Percentiles rank a stretch among this genome's conserved stretches.
Conservation (phyloP, 2,797 vertebrate genomes). For the Staurois parvus region DNA sequence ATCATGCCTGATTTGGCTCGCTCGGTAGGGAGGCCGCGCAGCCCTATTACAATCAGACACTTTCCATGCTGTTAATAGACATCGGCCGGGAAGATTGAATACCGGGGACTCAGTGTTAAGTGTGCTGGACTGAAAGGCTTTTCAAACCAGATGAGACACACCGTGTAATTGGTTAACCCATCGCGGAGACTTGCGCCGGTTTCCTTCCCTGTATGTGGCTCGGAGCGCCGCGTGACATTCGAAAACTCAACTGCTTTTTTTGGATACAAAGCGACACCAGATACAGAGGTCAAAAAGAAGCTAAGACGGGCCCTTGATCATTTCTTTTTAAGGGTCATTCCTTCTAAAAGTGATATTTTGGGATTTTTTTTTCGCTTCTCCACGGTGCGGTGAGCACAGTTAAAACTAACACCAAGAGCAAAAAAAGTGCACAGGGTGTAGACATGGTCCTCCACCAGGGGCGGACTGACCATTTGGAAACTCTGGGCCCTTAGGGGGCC, state of each 20-base stretch:
- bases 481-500: too few relatives aligned
- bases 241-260: too few relatives aligned
- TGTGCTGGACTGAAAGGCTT: slow-evolving; percentile 12
- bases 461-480: too few relatives aligned
- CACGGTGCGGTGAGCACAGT: too few relatives aligned
- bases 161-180: slow-evolving; percentile 12
- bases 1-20: slow-evolving; percentile 40
- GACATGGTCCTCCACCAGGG: too few relatives aligned
- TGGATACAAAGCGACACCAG: neutral
- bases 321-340: too few relatives aligned
- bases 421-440: too few relatives aligned
- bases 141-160: slow-evolving; percentile 19
- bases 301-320: too few relatives aligned
- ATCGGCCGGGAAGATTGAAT: slow-evolving; percentile 39
- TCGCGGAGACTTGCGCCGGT: neutral
- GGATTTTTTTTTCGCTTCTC: too few relatives aligned
- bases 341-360: too few relatives aligned
- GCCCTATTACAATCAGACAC: slow-evolving; percentile 47
- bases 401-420: too few relatives aligned
- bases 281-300: too few relatives aligned
- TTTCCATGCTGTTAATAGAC: slow-evolving; percentile 45
- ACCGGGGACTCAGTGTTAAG: slow-evolving; percentile 27
- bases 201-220: neutral
- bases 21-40: slow-evolving; percentile 20
- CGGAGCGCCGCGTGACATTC: neutral